Conservation (phyloP, 2,797 vertebrate genomes). For the Choloepus didactylus region DNA sequence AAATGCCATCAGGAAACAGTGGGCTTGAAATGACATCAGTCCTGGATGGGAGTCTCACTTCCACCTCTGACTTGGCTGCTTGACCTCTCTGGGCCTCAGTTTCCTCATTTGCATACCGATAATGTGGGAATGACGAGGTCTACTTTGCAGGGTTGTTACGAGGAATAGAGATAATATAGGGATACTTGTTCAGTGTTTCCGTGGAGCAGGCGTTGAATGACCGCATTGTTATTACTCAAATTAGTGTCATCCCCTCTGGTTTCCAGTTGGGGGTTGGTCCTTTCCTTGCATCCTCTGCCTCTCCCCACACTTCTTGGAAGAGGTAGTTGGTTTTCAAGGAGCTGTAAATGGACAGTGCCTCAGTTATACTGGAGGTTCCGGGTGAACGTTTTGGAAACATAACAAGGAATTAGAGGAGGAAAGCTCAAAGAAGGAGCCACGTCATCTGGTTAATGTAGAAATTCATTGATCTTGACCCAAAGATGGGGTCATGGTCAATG, state of each 20-base stretch:
- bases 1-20: neutral
- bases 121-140: accelerated
- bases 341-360: neutral
- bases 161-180: neutral
- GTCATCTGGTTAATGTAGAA: no score
- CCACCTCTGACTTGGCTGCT: no score
- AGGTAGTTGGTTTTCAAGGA: neutral
- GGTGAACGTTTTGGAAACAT: neutral
- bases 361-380: neutral
- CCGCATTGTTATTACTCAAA: neutral
- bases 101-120: neutral
- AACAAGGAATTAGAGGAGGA: neutral
- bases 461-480: neutral
- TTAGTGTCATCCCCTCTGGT: neutral
- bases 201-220: no score
- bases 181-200: neutral
- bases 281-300: neutral
- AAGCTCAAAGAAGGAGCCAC: neutral
- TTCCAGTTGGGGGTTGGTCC: neutral
- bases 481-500: neutral
- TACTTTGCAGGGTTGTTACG: no score
- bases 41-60: neutral
- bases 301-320: neutral
- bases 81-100: neutral
- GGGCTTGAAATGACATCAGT: neutral